Base-by-base conservation (phyloP, 2,888 invertebrate species). In the Lasioglossum zephyrum region DNA sequence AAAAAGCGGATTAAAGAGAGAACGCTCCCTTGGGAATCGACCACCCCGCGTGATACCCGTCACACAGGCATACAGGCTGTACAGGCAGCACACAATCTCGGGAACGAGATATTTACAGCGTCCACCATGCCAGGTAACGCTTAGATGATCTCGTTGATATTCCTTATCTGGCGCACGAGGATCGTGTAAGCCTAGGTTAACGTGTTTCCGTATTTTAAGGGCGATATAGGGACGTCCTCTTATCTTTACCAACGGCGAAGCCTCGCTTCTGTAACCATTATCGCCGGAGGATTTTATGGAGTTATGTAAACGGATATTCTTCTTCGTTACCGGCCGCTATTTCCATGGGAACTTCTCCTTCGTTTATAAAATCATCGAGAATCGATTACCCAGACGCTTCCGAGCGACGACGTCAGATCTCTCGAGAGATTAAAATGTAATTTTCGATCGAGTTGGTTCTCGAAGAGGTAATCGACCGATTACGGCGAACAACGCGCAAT, bases 61-160 rank as follows among this genome's bases (percentile, higher is more conserved):
- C 63, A 6, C 26, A 26, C 63, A 8, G n/a, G n/a, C 57, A 57
- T 18, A 53, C 53, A 3, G 9, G 53, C 53, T 18, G 9, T 11
- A 11, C n/a, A 57, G 57, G n/a, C 63, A 8, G 31, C 31, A 31
- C 81, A 75, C 69, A 75, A 49, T 26, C 74, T 41, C 53, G 36
- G n/a, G 57, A 81, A 44, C 39, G 75, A 79, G 73, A 77, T 85
- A 85, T 89, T 87, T 82, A 82, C 76, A 73, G 41, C n/a, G 53
- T 31, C 74, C 63, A 53, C n/a, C 39, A 22, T 11, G 1, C 39
- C 36, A 53, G 57, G 70, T 53, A 26, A 66, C 63, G 49, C 69
- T 78, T 69, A 81, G 82, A 82, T 75, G 66, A 85, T 80, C 77
- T 79, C 60, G 47, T 53, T 53, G 77, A 87, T 87, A 82, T 85